These are phyloP conservation scores for Bombus pyrosoma DNA, from an alignment of 1,140 invertebrate species.

Conservation along the genomic window DNA sequence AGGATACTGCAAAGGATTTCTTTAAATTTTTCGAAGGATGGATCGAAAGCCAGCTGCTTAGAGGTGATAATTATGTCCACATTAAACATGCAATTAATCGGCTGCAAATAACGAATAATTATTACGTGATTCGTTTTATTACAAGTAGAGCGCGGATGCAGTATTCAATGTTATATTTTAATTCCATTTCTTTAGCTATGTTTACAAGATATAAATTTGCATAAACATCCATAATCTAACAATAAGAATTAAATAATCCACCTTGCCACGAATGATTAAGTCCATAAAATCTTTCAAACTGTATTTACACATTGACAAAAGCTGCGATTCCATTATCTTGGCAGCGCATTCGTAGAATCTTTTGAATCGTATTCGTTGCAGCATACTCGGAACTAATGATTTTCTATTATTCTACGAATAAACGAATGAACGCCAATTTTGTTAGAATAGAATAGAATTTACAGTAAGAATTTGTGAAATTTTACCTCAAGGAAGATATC, in stretches of 20 bases:
- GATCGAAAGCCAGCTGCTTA: conserved; percentile 89
- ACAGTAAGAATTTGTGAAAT: neutral
- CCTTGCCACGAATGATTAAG: conserved; percentile 84
- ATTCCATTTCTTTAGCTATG: neutral
- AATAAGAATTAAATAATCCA: conserved; percentile 13
- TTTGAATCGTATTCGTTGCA: conserved; percentile 87
- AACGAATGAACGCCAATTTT: neutral
- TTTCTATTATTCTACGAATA: conserved; percentile 87
- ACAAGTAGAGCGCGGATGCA: neutral
- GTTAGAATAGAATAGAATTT: neutral
- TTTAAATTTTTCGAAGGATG: conserved; percentile 89
- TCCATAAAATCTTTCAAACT: conserved; percentile 90
- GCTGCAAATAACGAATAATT: conserved; percentile 77
- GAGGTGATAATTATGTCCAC: conserved; percentile 88
- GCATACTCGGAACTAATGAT: conserved; percentile 89
- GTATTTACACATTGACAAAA: conserved; percentile 90
- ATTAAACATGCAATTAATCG: conserved; percentile 88
- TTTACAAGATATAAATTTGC: neutral
- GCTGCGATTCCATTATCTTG: conserved; percentile 93
- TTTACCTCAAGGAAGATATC: conserved; percentile 83
- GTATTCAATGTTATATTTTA: neutral
- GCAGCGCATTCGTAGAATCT: conserved; percentile 93
- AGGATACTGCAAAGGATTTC: conserved; percentile 88
- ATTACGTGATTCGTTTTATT: neutral
- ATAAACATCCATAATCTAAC: neutral